phyloP scores from a whole-genome alignment of 2,888 invertebrate genomes.

The Rhagonycha lutea region DNA sequence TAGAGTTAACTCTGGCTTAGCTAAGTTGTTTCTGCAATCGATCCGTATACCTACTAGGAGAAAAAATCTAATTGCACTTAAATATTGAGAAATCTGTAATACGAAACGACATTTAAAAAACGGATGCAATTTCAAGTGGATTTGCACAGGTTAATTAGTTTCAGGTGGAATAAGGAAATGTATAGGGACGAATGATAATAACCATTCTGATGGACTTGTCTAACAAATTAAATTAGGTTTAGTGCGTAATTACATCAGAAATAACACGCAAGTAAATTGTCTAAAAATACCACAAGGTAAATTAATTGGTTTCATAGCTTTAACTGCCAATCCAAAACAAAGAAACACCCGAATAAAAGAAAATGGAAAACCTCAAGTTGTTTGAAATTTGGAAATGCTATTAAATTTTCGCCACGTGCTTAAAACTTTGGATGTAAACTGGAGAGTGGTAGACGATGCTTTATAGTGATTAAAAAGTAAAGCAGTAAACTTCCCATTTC shows the following conservation, averaged over 20 bases:
- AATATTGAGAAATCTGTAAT: neutral
- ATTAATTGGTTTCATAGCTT: neutral
- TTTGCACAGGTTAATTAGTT: slow-evolving; percentile 3
- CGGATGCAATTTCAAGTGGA: neutral
- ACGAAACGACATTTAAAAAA: neutral
- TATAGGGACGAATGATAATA: neutral
- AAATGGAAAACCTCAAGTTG: neutral
- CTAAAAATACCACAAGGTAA: neutral
- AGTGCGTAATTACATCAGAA: neutral
- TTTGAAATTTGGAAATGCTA: neutral
- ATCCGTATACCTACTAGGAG: neutral
- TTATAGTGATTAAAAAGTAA: neutral
- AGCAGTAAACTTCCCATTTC: neutral
- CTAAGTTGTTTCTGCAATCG: no score
- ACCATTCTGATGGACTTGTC: neutral
- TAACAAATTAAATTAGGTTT: slow-evolving; percentile 2
- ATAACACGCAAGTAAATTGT: neutral
- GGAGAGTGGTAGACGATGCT: neutral
- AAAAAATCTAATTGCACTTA: neutral
- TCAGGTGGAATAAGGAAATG: neutral
- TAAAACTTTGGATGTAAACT: neutral
- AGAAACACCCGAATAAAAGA: neutral
- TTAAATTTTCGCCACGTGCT: neutral
- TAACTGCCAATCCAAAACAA: neutral
- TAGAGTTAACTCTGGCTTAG: no score